Percentiles rank a stretch among this genome's conserved stretches.
Conservation (phyloP, 1,140 invertebrate species). For the Cheumatopsyche charites region DNA sequence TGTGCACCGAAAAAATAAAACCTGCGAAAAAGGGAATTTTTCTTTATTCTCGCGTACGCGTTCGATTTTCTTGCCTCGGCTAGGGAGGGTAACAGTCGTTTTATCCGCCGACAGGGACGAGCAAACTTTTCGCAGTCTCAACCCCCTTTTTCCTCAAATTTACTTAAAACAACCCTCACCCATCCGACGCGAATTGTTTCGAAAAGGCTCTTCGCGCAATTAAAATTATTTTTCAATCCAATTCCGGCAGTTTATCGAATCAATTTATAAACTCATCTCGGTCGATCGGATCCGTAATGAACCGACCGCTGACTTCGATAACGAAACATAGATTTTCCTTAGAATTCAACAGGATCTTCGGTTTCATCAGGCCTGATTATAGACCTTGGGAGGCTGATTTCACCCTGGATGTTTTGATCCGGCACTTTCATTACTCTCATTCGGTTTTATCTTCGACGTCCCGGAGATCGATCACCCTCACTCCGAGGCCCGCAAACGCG, state of each 20-base stretch:
- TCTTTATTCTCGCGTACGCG: not conserved
- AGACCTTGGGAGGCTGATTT: not conserved
- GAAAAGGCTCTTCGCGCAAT: too few relatives aligned
- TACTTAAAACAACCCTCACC: not conserved
- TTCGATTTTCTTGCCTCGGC: not conserved
- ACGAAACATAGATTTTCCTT: too few relatives aligned
- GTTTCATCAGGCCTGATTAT: not conserved
- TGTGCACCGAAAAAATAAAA: not conserved
- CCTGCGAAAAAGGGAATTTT: not conserved
- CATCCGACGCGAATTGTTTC: not conserved
- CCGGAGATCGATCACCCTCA: not conserved
- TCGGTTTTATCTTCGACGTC: constrained; percentile 9
- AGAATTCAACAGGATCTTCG: not conserved
- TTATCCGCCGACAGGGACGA: too few relatives aligned
- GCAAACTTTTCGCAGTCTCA: not conserved
- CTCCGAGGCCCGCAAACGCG: not conserved
- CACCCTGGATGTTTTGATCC: constrained; percentile 1
- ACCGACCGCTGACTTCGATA: too few relatives aligned
- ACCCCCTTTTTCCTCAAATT: not conserved
- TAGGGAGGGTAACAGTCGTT: too few relatives aligned
- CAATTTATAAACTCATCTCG: too few relatives aligned
- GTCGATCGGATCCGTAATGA: too few relatives aligned
- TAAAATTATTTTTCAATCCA: too few relatives aligned
- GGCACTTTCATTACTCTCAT: constrained; percentile 12
- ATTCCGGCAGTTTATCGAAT: too few relatives aligned